These are phyloP conservation scores for Mus spicilegus DNA, from an alignment of 2,113 vertebrate species.

Conservation along the genomic window DNA sequence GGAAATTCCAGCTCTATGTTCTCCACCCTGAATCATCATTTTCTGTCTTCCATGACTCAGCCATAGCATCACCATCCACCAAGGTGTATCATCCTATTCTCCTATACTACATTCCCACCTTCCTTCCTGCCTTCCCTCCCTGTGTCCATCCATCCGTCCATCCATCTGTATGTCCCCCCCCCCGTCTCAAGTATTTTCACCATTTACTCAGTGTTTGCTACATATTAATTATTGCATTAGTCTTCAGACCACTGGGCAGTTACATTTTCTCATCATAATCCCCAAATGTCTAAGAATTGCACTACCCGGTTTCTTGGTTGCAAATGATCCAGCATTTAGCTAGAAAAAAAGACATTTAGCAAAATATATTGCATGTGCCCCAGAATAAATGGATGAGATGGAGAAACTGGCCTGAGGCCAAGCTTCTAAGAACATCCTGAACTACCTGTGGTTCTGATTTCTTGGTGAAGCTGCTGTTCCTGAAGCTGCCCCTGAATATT, in stretches of 20 bases:
- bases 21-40: background rate
- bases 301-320: background rate
- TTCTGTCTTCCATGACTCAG: background rate
- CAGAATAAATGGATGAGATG: background rate
- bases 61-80: background rate
- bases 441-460: background rate
- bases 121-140: background rate
- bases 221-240: background rate
- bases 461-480: background rate
- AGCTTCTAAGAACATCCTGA: background rate
- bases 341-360: slow-evolving; percentile 32
- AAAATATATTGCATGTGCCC: background rate
- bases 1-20: background rate
- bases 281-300: background rate
- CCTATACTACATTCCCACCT: too few relatives aligned
- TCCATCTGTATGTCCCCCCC: background rate
- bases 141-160: accelerated
- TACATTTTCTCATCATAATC: background rate
- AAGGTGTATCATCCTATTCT: background rate
- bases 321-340: background rate
- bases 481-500: background rate
- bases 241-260: background rate
- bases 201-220: background rate
- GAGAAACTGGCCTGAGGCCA: slow-evolving; percentile 8
- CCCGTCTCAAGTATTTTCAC: background rate